Evolutionary conservation across 1,140 invertebrate species (phyloP).

Genomic region (Drosophila ficusphila): DNA sequence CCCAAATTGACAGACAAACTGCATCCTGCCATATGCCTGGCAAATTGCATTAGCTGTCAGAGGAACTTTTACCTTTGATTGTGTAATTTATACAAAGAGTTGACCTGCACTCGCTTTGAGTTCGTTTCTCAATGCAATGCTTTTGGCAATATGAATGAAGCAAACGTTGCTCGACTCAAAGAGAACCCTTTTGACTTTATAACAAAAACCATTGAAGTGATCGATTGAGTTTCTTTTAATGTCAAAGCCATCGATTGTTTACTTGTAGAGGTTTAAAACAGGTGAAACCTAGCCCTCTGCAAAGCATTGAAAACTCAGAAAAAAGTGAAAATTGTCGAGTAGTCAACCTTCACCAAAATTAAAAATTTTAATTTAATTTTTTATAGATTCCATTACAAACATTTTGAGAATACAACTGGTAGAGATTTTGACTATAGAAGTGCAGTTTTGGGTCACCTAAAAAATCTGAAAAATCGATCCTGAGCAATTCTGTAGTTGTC

Average conservation of each 20-base stretch:
- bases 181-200: background rate
- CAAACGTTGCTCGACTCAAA: conserved; percentile 13
- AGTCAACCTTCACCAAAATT: no score
- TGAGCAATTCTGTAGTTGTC: conserved; percentile 32
- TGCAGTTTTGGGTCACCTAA: no score
- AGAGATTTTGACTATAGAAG: no score
- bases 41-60: conserved; percentile 73
- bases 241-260: background rate
- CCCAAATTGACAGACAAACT: conserved; percentile 50
- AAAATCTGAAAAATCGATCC: no score
- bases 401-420: no score
- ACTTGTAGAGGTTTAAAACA: no score
- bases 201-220: background rate
- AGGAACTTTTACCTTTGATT: conserved; percentile 27
- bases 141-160: conserved; percentile 8
- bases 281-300: no score
- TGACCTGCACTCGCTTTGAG: conserved; percentile 17
- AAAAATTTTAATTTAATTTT: no score
- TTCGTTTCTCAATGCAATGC: background rate
- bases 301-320: no score
- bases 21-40: conserved; percentile 16
- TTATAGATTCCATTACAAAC: no score
- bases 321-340: no score
- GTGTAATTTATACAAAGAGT: conserved; percentile 67
- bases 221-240: background rate